Percentiles rank a stretch among this genome's conserved stretches.
phyloP scores from a whole-genome alignment of 2,797 vertebrate species.

The Sebastes diploproa region DNA sequence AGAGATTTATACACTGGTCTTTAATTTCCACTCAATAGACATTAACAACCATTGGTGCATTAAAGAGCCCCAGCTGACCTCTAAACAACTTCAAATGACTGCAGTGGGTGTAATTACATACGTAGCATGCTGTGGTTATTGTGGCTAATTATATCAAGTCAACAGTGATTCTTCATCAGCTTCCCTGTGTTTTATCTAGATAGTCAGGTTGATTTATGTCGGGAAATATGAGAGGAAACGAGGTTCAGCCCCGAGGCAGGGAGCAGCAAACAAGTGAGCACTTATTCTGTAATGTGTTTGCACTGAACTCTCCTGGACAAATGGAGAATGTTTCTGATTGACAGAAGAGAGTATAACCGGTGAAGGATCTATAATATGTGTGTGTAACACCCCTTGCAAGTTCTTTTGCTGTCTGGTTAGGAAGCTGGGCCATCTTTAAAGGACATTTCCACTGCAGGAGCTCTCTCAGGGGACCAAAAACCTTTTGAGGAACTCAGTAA shows the following conservation, averaged over 20 bases:
- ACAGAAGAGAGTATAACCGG: not conserved
- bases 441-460: not conserved
- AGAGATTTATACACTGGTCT: constrained; percentile 26
- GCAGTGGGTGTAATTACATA: constrained; percentile 21
- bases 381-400: not conserved
- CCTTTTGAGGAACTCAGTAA: not conserved
- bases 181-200: constrained; percentile 26
- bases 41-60: constrained; percentile 31
- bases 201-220: constrained; percentile 29
- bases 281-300: not conserved
- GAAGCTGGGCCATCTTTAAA: not conserved
- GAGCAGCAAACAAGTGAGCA: not conserved
- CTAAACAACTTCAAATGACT: not conserved
- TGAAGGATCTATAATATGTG: not conserved
- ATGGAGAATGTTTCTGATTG: not conserved
- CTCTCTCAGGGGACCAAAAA: not conserved
- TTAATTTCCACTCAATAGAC: constrained; percentile 45
- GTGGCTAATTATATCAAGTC: constrained; percentile 45
- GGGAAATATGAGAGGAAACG: constrained; percentile 17
- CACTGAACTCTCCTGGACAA: not conserved
- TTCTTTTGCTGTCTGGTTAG: not conserved
- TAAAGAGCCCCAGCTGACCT: constrained; percentile 50
- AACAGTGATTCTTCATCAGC: constrained; percentile 28
- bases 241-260: not conserved
- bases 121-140: constrained; percentile 22